Base-by-base conservation (phyloP, 2,797 vertebrate genomes). In the Peromyscus melanophrys region DNA sequence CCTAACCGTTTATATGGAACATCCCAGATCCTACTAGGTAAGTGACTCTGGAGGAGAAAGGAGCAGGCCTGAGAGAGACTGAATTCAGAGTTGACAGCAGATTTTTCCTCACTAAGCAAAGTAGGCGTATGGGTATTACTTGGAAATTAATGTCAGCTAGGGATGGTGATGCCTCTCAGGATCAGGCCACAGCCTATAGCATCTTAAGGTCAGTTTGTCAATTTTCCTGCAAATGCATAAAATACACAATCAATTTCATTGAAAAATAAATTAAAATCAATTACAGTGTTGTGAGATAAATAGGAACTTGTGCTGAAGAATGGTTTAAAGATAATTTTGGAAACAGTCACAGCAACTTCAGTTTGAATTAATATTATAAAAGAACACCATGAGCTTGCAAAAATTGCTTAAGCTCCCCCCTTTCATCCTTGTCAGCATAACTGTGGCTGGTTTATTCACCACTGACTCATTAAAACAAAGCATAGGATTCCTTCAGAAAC, bases 91-190 rank as follows among this genome's bases (percentile, higher is more conserved):
- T 0, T 9, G 37, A 59, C 14, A 8, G 11, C 31, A 10, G 19
- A 43, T 19, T 19, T 13, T 46, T 46, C 27, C 46, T 23, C n/a
- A 21, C 3, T 4, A 23, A 43, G 27, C 37, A 37, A 21, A 5
- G 17, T 31, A 6, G 27, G 10, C 0, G 4, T 43, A 1, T 29
- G 43, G 0, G 4, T 13, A 2, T n/a, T 9, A 17, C 13, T 7
- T 55, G 27, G 19, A 59, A 8, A 65, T 11, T 6, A 31, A 7
- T 6, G 3, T 76, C 17, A 71, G 14, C 46, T 37, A 31, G 23
- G n/a, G 6, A 14, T 16, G 37, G 3, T 27, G 10, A 46, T 59
- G 31, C 7, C n/a, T 63, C 12, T 34, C 12, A 6, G 61, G 9
- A 59, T 75, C 9, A 9, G 27, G 29, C 34, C 16, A 63, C 8